Conservation (phyloP, 2,113 vertebrate genomes). For the Chaetodon auriga region DNA sequence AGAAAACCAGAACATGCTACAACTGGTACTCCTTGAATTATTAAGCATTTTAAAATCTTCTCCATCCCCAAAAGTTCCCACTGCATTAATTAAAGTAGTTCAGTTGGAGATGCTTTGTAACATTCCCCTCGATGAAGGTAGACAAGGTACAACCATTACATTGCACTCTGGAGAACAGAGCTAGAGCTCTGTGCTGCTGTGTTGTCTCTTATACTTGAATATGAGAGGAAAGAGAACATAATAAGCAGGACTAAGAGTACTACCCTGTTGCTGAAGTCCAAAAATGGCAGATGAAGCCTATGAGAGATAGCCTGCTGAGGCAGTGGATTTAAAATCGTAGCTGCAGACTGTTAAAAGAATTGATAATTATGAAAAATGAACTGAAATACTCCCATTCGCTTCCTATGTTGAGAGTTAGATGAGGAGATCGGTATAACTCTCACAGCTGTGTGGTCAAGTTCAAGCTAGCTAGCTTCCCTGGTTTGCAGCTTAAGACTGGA, state of each 20-base stretch:
- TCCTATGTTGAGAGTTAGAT: background rate
- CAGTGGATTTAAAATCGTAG: background rate
- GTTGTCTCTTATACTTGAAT: constrained; percentile 30
- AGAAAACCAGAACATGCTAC: constrained; percentile 59
- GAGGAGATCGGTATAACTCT: background rate
- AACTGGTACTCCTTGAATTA: constrained; percentile 74
- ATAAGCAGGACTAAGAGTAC: background rate
- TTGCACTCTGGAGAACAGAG: constrained; percentile 53
- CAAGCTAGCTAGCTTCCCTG: background rate
- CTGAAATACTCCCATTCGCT: background rate
- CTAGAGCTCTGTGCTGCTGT: constrained; percentile 14
- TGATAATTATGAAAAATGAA: background rate
- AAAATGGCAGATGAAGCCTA: constrained; percentile 3
- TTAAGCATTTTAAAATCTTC: constrained; percentile 72
- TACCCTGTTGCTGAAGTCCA: constrained; percentile 19
- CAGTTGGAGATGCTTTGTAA: constrained; percentile 50
- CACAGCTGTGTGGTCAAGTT: background rate
- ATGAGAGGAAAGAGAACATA: background rate
- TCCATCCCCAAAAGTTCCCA: constrained; percentile 59
- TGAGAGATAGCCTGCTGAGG: background rate
- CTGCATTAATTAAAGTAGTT: constrained; percentile 74
- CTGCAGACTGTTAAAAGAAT: background rate
- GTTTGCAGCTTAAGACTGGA: no score
- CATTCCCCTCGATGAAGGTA: constrained; percentile 59
- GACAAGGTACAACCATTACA: constrained; percentile 63